Evolutionary conservation across 2,113 vertebrate species (phyloP).

Genomic region (Heptranchias perlo): DNA sequence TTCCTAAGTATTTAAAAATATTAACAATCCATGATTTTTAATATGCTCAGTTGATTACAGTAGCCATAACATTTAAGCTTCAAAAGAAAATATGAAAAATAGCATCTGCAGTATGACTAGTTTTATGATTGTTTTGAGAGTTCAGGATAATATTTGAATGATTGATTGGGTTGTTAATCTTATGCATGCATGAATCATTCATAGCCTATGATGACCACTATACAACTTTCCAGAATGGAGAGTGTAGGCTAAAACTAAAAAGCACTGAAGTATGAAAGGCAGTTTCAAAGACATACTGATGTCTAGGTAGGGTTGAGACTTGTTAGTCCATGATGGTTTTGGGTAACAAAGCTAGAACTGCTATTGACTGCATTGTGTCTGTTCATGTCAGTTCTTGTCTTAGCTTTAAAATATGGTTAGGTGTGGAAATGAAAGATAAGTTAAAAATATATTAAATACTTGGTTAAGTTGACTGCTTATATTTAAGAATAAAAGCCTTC

Average conservation of each 20-base stretch:
- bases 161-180: background rate
- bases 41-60: background rate
- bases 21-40: background rate
- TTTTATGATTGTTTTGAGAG: background rate
- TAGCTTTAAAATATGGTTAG: background rate
- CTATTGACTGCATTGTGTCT: background rate
- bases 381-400: background rate
- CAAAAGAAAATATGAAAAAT: background rate
- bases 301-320: background rate
- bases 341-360: background rate
- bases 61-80: background rate
- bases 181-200: background rate
- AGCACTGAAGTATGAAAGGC: background rate
- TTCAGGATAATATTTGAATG: background rate
- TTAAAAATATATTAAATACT: background rate
- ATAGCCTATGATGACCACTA: background rate
- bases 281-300: background rate
- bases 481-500: background rate
- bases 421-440: background rate
- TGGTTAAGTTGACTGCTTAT: background rate
- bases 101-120: background rate
- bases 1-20: background rate
- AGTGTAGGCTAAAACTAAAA: background rate
- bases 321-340: background rate
- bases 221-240: slow-evolving; percentile 3